A percentile compares a stretch with the other conserved stretches of the same genome.
Conservation (phyloP, 2,888 invertebrate species). For the Pristionchus fissidentatus region DNA sequence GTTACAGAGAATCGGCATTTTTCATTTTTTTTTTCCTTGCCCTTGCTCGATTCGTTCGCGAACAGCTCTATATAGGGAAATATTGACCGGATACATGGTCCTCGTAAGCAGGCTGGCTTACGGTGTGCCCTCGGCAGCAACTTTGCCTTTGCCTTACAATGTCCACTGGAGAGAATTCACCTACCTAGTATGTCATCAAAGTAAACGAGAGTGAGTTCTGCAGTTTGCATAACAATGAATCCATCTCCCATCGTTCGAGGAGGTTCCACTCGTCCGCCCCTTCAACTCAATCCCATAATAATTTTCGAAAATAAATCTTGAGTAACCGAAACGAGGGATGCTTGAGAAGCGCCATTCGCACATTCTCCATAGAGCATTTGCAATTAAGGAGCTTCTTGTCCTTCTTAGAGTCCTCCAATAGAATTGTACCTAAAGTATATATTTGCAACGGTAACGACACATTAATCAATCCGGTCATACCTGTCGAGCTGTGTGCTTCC, state of each 20-base stretch:
- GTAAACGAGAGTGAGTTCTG: conserved; percentile 93
- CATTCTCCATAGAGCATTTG: conserved; percentile 85
- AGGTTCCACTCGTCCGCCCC: conserved; percentile 78
- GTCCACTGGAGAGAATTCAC: too few species aligned
- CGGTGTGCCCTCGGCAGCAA: too few species aligned
- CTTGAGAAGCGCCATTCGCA: conserved; percentile 92
- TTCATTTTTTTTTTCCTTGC: too few species aligned
- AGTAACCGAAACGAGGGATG: conserved; percentile 86
- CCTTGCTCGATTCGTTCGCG: too few species aligned
- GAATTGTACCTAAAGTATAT: conserved; percentile 59
- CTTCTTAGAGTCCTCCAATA: conserved; percentile 81
- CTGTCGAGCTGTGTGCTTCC: too few species aligned
- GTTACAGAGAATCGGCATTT: too few species aligned
- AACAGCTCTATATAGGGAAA: too few species aligned
- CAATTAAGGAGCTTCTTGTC: conserved; percentile 66
- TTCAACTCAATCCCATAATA: conserved; percentile 12
- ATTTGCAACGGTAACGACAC: too few species aligned
- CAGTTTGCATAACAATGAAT: conserved; percentile 95
- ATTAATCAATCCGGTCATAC: too few species aligned
- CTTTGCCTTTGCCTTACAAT: too few species aligned
- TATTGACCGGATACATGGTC: too few species aligned
- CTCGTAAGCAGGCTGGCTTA: too few species aligned
- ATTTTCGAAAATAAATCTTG: neutral
- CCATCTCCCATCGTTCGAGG: conserved; percentile 91
- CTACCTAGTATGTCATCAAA: conserved; percentile 95